Evolutionary conservation across 2,797 vertebrate genomes (phyloP).

Genomic region (Vultur gryphus): DNA sequence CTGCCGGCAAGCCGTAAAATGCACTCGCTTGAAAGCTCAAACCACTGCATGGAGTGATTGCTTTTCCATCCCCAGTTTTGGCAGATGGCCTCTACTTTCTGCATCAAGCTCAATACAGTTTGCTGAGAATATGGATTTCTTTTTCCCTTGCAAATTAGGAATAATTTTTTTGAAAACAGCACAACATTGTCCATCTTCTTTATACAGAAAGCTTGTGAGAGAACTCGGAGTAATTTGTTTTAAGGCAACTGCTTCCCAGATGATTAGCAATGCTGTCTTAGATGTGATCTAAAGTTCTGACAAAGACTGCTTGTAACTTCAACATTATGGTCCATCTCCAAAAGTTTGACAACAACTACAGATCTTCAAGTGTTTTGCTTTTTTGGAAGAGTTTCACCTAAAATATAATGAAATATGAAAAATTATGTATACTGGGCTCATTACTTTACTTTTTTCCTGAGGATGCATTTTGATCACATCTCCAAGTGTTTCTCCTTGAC

Average conservation of each 20-base stretch:
- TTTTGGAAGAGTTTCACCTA: background rate
- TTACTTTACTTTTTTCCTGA: background rate
- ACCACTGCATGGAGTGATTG: background rate
- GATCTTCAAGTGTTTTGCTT: background rate
- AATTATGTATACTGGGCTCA: background rate
- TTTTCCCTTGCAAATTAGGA: background rate
- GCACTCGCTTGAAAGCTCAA: background rate
- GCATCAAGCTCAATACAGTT: background rate
- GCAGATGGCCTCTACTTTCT: background rate
- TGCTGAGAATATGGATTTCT: background rate
- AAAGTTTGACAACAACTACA: background rate
- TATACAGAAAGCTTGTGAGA: background rate
- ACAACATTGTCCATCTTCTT: background rate
- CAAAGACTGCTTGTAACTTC: background rate
- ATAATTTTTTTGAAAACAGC: background rate
- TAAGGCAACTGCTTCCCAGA: background rate
- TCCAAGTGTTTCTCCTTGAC: background rate
- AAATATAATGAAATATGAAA: background rate
- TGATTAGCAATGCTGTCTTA: background rate
- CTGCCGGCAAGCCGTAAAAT: accelerated
- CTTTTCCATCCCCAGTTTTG: background rate
- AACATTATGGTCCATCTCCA: background rate
- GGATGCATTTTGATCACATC: background rate
- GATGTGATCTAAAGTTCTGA: background rate
- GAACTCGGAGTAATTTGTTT: background rate